Percentiles rank a stretch among this genome's conserved stretches.
Evolutionary conservation across 2,113 vertebrate genomes (phyloP).

Genomic region (Nothocercus nigrocapillus): DNA sequence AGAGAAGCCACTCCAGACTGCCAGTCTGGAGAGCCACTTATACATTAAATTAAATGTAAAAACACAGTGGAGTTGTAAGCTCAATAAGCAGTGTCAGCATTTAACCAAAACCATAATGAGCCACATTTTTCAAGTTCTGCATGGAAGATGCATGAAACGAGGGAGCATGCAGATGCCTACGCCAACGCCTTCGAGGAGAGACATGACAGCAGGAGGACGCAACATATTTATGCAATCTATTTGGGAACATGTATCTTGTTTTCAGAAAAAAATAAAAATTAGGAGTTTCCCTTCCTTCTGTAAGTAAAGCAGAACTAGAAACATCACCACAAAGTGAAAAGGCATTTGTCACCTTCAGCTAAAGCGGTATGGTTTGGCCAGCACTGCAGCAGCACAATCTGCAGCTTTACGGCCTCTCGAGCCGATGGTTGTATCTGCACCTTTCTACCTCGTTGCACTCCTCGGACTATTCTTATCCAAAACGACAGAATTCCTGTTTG

Average conservation of each 20-base stretch:
- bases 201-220: background rate
- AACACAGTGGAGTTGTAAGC: background rate
- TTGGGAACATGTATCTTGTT: background rate
- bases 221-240: background rate
- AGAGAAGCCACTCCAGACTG: background rate
- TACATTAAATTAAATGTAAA: background rate
- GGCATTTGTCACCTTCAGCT: background rate
- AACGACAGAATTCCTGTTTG: background rate
- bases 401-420: fast-evolving
- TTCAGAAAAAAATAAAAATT: background rate
- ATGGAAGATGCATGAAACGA: fast-evolving
- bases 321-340: background rate
- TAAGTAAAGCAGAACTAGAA: background rate
- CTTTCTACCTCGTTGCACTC: fast-evolving
- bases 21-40: background rate
- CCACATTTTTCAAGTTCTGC: background rate
- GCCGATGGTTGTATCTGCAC: background rate
- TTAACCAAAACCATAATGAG: background rate
- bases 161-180: background rate
- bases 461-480: background rate
- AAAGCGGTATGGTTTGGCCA: fast-evolving
- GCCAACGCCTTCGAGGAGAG: background rate
- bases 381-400: background rate
- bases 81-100: background rate
- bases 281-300: background rate